Evolutionary conservation across 2,888 invertebrate genomes (phyloP).

Genomic region (Plebejus anna): DNA sequence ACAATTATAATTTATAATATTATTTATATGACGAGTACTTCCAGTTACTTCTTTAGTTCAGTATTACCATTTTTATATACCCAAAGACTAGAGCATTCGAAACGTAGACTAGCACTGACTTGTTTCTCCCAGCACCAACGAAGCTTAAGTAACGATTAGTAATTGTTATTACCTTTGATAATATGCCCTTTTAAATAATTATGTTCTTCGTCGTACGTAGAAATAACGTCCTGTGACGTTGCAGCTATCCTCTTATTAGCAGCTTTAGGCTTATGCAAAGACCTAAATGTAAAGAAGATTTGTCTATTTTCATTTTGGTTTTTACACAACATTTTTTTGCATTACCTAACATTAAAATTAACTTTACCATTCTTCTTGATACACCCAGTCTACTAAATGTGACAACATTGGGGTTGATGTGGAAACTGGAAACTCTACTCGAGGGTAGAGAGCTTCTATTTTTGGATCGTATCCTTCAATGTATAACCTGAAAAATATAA

Average conservation of each 20-base stretch:
- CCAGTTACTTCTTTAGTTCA: too few species aligned
- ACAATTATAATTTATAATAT: too few species aligned
- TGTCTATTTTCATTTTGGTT: neutral
- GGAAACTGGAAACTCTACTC: constrained; percentile 87
- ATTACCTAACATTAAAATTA: too few species aligned
- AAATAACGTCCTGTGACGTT: constrained; percentile 69
- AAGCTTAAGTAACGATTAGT: too few species aligned
- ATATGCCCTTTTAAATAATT: constrained; percentile 85
- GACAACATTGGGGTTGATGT: constrained; percentile 89
- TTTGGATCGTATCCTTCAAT: constrained; percentile 85
- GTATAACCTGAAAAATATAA: constrained; percentile 80
- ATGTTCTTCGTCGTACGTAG: constrained; percentile 77
- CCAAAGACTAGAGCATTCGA: too few species aligned
- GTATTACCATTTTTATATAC: too few species aligned
- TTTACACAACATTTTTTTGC: neutral
- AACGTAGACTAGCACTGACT: too few species aligned
- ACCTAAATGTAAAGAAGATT: neutral
- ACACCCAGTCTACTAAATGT: constrained; percentile 90
- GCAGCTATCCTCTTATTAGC: constrained; percentile 68
- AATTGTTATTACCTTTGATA: constrained; percentile 82
- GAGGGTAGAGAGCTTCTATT: constrained; percentile 85
- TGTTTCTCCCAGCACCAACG: too few species aligned
- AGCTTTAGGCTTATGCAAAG: neutral
- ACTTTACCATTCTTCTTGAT: constrained; percentile 81
- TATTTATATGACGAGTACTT: too few species aligned